Percentiles rank a stretch among this genome's conserved stretches.
Conservation (phyloP, 2,113 vertebrate species). For the Uria lomvia region DNA sequence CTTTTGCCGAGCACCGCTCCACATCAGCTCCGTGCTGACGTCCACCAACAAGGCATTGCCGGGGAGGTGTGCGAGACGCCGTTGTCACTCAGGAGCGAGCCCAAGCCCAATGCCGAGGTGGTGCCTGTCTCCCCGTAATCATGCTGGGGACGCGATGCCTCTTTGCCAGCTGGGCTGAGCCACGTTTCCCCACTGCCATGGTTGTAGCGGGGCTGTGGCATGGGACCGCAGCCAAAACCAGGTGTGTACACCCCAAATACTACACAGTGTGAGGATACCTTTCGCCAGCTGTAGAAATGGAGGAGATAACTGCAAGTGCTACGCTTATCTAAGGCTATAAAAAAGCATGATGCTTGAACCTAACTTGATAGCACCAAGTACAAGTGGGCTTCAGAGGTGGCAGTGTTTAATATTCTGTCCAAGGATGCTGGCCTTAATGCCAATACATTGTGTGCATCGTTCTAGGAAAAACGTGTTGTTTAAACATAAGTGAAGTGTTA, state of each 20-base stretch:
- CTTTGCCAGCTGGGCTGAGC: background rate
- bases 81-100: accelerated
- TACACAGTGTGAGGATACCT: accelerated
- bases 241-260: background rate
- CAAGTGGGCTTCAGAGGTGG: background rate
- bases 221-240: background rate
- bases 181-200: accelerated
- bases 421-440: background rate
- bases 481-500: background rate
- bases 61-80: accelerated
- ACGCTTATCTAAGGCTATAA: background rate
- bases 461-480: background rate
- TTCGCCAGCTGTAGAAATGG: background rate
- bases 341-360: background rate
- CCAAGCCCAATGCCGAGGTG: accelerated
- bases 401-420: background rate
- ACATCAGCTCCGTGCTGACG: accelerated
- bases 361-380: background rate
- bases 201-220: background rate
- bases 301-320: background rate
- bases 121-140: accelerated
- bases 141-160: accelerated
- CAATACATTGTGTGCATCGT: background rate
- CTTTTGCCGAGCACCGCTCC: background rate
- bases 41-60: background rate